phyloP scores from a whole-genome alignment of 64 coral and sea anemone species.

The Platygyra sinensis region DNA sequence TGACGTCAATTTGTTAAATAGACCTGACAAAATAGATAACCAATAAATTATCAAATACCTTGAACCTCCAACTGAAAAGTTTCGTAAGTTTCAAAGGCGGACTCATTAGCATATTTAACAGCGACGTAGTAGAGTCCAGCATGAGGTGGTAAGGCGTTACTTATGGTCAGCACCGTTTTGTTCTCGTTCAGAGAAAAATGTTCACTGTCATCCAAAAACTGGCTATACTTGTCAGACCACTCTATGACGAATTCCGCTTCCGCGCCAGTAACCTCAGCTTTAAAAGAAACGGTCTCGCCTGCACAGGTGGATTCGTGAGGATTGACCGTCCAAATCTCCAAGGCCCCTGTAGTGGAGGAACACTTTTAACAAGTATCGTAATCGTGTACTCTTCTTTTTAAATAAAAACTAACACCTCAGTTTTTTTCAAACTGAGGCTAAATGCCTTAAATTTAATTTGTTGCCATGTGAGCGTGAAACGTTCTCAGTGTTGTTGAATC shows the following conservation, averaged over 20 bases:
- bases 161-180: not conserved
- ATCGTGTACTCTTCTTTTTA: too few species aligned
- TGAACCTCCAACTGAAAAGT: slow-evolving; percentile 2
- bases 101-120: too few species aligned
- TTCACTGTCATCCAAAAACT: slow-evolving; percentile 1
- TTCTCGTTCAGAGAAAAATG: not conserved
- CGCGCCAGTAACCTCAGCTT: not conserved
- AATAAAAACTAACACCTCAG: too few species aligned
- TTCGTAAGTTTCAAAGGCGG: fast-evolving
- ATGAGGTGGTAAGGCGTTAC: not conserved
- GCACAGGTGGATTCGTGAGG: not conserved
- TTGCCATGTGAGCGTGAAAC: too few species aligned
- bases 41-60: not conserved
- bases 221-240: too few species aligned
- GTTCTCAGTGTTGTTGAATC: too few species aligned
- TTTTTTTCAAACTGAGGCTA: too few species aligned
- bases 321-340: not conserved
- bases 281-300: not conserved
- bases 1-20: too few species aligned
- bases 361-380: too few species aligned
- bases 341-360: not conserved
- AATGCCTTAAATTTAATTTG: too few species aligned
- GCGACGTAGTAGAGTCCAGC: not conserved
- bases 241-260: too few species aligned
- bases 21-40: too few species aligned